Conservation (phyloP, 2,888 invertebrate genomes). For the Drosophila dives region DNA sequence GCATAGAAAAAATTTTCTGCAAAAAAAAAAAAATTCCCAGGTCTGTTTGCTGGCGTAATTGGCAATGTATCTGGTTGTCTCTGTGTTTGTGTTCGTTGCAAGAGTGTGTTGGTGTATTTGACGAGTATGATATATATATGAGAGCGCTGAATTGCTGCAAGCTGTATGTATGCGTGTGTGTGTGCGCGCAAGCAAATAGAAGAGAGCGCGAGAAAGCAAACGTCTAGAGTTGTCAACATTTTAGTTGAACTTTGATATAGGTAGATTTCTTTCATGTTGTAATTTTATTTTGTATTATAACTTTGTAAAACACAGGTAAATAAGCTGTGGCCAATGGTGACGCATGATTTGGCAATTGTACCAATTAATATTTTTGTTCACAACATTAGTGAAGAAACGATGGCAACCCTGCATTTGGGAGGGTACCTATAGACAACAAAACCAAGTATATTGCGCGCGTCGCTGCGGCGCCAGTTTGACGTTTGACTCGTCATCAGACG, state of each 20-base stretch:
- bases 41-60: slow-evolving; percentile 79
- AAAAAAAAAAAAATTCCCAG: slow-evolving; percentile 81
- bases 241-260: slow-evolving; percentile 2
- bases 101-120: slow-evolving; percentile 34
- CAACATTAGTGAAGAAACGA: neutral
- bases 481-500: slow-evolving; percentile 76
- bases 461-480: slow-evolving; percentile 74
- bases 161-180: slow-evolving; percentile 30
- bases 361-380: neutral
- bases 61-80: slow-evolving; percentile 55
- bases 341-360: neutral
- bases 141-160: slow-evolving; percentile 54
- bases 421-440: slow-evolving; percentile 74
- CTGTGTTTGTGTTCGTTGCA: slow-evolving; percentile 34
- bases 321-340: neutral
- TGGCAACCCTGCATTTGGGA: slow-evolving; percentile 65
- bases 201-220: slow-evolving; percentile 54
- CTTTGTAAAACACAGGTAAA: neutral
- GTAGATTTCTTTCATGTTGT: neutral
- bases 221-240: slow-evolving; percentile 58
- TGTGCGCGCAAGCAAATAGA: slow-evolving; percentile 36
- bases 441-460: slow-evolving; percentile 64
- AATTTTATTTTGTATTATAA: neutral
- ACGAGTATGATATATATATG: slow-evolving; percentile 30
- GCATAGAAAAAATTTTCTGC: slow-evolving; percentile 65